Conservation (phyloP, 2,797 vertebrate genomes). For the Eospalax fontanierii region DNA sequence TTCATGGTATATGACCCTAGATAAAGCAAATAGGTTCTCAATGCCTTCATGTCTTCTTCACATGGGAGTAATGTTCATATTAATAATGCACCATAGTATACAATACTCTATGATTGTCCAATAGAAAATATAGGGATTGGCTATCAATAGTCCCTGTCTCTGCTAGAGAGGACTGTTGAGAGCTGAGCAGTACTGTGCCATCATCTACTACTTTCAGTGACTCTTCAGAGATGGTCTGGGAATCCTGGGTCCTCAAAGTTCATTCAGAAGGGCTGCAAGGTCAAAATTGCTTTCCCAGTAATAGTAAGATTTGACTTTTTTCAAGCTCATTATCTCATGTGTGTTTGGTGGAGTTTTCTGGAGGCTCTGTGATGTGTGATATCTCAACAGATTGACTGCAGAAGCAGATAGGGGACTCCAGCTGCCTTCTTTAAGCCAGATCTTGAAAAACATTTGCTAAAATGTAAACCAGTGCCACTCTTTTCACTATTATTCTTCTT, state of each 20-base stretch:
- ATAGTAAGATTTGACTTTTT: neutral
- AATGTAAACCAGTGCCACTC: slow-evolving; percentile 43
- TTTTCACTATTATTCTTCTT: slow-evolving; percentile 27
- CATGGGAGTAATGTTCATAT: neutral
- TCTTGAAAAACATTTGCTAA: slow-evolving; percentile 64
- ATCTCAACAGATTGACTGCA: slow-evolving; percentile 68
- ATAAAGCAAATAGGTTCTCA: neutral
- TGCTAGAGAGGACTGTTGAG: neutral
- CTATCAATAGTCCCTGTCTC: neutral
- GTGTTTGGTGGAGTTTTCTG: slow-evolving; percentile 44
- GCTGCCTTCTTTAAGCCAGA: slow-evolving; percentile 63
- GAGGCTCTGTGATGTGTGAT: slow-evolving; percentile 28
- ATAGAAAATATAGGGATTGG: neutral
- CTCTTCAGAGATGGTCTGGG: neutral
- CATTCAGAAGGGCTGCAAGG: neutral
- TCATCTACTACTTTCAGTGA: neutral
- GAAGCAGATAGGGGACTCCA: slow-evolving; percentile 63
- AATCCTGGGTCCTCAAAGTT: neutral
- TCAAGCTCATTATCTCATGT: slow-evolving; percentile 30
- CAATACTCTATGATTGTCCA: neutral
- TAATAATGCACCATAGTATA: neutral
- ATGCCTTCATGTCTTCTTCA: slow-evolving; percentile 19
- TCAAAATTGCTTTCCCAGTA: slow-evolving; percentile 41
- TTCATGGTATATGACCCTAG: neutral
- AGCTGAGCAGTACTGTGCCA: neutral